Percentiles rank a stretch among this genome's conserved stretches.
phyloP scores from a whole-genome alignment of 2,113 vertebrate genomes.

The Phasianus colchicus region DNA sequence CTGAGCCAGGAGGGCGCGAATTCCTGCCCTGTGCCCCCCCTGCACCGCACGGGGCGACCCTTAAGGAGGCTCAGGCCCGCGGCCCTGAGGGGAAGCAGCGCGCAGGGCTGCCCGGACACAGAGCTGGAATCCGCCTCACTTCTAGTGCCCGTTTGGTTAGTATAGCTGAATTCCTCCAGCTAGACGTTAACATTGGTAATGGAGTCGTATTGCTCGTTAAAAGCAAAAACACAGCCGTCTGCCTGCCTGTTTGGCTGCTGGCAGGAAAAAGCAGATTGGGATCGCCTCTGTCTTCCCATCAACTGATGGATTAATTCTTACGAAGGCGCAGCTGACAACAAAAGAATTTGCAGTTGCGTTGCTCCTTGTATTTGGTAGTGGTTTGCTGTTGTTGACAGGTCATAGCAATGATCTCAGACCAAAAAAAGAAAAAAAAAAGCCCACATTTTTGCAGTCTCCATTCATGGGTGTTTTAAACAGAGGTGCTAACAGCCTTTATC shows the following conservation, averaged over 20 bases:
- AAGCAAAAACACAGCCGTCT: rapidly evolving
- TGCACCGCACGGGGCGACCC: too few relatives aligned
- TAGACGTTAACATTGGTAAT: background rate
- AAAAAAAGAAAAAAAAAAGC: background rate
- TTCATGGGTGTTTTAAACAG: background rate
- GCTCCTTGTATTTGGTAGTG: background rate
- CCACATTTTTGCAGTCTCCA: background rate
- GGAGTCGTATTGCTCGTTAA: background rate
- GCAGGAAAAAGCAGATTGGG: background rate
- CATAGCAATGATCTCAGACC: background rate
- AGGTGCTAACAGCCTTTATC: background rate
- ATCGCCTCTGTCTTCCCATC: background rate
- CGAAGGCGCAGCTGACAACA: background rate
- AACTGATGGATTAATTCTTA: background rate
- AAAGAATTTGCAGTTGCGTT: background rate
- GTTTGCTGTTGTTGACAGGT: background rate
- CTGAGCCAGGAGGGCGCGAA: conserved; percentile 76
- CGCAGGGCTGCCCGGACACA: too few relatives aligned
- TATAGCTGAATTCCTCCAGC: background rate
- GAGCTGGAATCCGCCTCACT: too few relatives aligned
- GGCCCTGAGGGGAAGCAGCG: background rate
- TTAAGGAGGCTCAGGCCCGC: background rate
- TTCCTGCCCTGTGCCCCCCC: conserved; percentile 21
- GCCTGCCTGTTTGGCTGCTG: background rate
- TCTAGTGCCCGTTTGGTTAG: rapidly evolving